phyloP scores from a whole-genome alignment of 2,797 vertebrate genomes.

The Etheostoma perlongum region DNA sequence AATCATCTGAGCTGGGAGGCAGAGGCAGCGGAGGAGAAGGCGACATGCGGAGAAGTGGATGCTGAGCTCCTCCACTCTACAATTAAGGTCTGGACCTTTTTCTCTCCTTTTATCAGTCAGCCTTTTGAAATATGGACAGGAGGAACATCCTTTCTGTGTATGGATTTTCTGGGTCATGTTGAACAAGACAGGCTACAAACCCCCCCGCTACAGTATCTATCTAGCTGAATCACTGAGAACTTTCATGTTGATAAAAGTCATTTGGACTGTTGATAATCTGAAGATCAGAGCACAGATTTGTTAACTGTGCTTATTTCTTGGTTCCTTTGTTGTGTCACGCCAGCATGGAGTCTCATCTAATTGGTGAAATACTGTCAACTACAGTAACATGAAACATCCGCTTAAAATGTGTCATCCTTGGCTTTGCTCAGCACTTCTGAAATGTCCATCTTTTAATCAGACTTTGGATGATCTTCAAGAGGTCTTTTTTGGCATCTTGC shows the following conservation, averaged over 20 bases:
- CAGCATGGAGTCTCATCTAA: not conserved
- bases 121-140: conserved; percentile 2
- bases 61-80: conserved; percentile 42
- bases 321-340: not conserved
- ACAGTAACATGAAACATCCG: not conserved
- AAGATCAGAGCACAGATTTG: not conserved
- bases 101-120: conserved; percentile 21
- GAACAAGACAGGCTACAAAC: not conserved
- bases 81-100: conserved; percentile 61
- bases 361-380: not conserved
- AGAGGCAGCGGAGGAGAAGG: conserved; percentile 36
- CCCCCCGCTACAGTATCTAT: not conserved
- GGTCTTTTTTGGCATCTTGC: conserved; percentile 1
- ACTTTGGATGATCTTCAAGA: conserved; percentile 32
- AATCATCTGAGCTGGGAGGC: conserved; percentile 37
- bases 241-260: conserved; percentile 37
- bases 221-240: conserved; percentile 28
- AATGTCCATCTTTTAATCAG: conserved; percentile 34
- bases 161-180: not conserved
- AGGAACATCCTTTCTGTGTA: not conserved
- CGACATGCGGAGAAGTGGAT: conserved; percentile 50
- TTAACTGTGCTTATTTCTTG: not conserved
- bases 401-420: not conserved
- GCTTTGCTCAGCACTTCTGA: conserved; percentile 12
- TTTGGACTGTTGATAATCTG: not conserved